These are phyloP conservation scores for Saccostrea echinata DNA, from an alignment of 1,140 invertebrate genomes.

Conservation along the genomic window DNA sequence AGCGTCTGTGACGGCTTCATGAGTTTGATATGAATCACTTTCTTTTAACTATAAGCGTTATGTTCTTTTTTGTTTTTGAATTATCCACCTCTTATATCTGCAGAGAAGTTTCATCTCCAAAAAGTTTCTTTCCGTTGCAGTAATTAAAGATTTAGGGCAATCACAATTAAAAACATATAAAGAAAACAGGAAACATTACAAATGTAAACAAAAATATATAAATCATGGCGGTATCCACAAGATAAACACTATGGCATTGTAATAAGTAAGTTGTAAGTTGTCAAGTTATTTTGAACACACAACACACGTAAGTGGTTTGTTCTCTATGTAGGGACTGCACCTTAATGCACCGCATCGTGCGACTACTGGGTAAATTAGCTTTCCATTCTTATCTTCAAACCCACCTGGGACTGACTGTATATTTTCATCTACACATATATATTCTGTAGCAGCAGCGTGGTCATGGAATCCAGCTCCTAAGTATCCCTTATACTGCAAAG, in stretches of 20 bases:
- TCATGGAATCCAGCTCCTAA: slow-evolving; percentile 49
- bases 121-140: no score
- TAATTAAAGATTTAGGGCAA: no score
- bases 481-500: slow-evolving; percentile 60
- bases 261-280: no score
- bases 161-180: no score
- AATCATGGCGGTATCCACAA: background rate
- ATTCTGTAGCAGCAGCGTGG: slow-evolving; percentile 38
- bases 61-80: no score
- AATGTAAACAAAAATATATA: background rate
- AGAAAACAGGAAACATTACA: no score
- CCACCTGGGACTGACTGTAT: slow-evolving; percentile 50
- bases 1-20: no score
- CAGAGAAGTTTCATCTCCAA: no score
- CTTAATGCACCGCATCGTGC: slow-evolving; percentile 56
- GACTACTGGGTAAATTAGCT: slow-evolving; percentile 54
- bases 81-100: no score
- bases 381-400: slow-evolving; percentile 48
- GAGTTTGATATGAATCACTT: no score
- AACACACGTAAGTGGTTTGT: slow-evolving; percentile 56
- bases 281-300: slow-evolving; percentile 55
- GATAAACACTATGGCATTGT: no score
- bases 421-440: slow-evolving; percentile 62
- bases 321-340: slow-evolving; percentile 59
- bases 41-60: no score